Evolutionary conservation across 2,888 invertebrate genomes (phyloP), one percentile per base, ranked within the genome.

Genomic region (Bedellia somnulentella): DNA sequence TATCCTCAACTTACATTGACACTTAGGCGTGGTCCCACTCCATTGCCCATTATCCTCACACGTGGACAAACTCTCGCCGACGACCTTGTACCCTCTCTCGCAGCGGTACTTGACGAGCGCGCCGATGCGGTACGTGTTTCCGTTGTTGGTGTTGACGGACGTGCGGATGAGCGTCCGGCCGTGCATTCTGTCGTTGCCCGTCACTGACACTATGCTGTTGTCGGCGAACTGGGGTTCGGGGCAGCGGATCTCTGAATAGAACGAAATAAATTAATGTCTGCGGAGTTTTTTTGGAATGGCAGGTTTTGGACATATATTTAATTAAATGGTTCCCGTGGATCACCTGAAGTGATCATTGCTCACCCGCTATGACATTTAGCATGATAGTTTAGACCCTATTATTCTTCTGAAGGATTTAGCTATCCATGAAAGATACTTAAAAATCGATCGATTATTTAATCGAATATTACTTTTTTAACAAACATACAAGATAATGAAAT

Each of bases 191-290:
- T 94, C 94, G 52, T 93, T 94, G 30, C 92, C 91, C 0, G 93
- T 92, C 17, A 93, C 89, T 0, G 93, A 91, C 0, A 93, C 79
- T 13, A 93, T 88, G 38, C 92, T 88, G 54, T 93, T 91, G 15
- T 87, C 85, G 0, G 93, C 88, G 15, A 91, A 71, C 2, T 84
- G 67, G 0, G 94, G 93, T 46, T 92, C 92, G 0, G 86, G 80
- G 47, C 94, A 94, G 31, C 93, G 83, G 40, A 93, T 90, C 75
- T 93, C 93, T 90, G 57, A n/a, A n/a, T n/a, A n/a, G n/a, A n/a
- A n/a, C n/a, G n/a, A n/a, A n/a, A n/a, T n/a, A n/a, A n/a, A n/a
- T n/a, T n/a, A n/a, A n/a, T n/a, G n/a, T n/a, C n/a, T n/a, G n/a
- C n/a, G n/a, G n/a, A n/a, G n/a, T n/a, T n/a, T n/a, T n/a, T n/a